A percentile compares a stretch with the other conserved stretches of the same genome.
Evolutionary conservation across 2,113 vertebrate species (phyloP).

Genomic region (Alethe castanea): DNA sequence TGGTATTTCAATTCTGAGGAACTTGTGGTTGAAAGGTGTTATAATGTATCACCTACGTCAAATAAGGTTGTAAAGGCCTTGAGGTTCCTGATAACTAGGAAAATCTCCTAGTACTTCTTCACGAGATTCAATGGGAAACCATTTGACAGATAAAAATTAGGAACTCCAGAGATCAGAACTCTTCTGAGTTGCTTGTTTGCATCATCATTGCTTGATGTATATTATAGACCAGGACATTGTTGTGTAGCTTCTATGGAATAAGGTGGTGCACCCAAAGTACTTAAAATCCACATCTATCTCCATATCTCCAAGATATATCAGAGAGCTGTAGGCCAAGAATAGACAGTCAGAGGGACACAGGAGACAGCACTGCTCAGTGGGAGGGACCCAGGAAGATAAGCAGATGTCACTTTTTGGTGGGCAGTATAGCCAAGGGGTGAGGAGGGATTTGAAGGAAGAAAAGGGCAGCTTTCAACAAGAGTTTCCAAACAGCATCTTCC

Average conservation of each 20-base stretch:
- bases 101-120: neutral
- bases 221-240: neutral
- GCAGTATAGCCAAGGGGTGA: neutral
- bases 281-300: fast-evolving
- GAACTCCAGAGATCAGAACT: neutral
- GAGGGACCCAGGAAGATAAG: neutral
- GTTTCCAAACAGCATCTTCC: neutral
- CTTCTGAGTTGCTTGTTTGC: neutral
- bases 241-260: neutral
- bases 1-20: neutral
- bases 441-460: neutral
- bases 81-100: neutral
- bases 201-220: neutral
- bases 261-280: neutral
- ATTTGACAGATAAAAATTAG: neutral
- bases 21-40: neutral
- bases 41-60: neutral
- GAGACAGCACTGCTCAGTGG: neutral
- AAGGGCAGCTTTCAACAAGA: neutral
- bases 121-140: neutral
- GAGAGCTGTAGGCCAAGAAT: neutral
- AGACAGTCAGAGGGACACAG: neutral
- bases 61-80: neutral
- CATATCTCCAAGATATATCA: neutral
- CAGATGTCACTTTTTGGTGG: neutral